Base-by-base conservation (phyloP, 2,888 invertebrate genomes). In the Agrotis ipsilon region DNA sequence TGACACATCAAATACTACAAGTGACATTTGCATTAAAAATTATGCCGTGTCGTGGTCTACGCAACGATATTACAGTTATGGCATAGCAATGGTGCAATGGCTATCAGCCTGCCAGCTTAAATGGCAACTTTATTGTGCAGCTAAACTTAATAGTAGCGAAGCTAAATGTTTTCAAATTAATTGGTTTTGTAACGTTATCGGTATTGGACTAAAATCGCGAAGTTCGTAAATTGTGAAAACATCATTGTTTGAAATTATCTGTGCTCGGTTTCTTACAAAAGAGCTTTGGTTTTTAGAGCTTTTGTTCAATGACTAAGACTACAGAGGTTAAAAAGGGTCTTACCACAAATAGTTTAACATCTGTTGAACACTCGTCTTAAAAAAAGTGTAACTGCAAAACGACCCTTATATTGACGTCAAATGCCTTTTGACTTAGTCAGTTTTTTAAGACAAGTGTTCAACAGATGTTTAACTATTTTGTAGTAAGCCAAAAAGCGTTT, bases 21-120 rank as follows among this genome's bases (percentile, higher is more conserved):
- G 73, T 81, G 81, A 81, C 83, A 85, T 83, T 85, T 83, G 66
- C 19, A 70, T 78, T 76, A 69, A 84, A 83, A 84, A 85, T 68
- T 85, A 64, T 85, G 80, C 64, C 82, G 64, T 45, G 74, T 84
- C 83, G 85, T 81, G 84, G 58, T 62, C 77, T 51, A 49, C 77
- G 84, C 85, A 85, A 85, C 66, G 48, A 48, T 62, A 69, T 76
- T 67, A 81, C 77, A 45, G 71, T 82, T 84, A 84, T 80, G 80
- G 78, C 74, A 74, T 68, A 63, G 66, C 58, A 60, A 60, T 86
- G 84, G 74, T 78, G 86, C 82, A 84, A 83, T 16, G 51, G 32
- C 58, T 81, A 72, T 72, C 67, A 52, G 54, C 59, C 59, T 67
- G 51, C 54, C 24, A 52, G 75, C 86, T 80, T 78, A 78, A 78